Base-by-base conservation (phyloP, 2,797 vertebrate genomes). In the Epinephelus malabaricus region DNA sequence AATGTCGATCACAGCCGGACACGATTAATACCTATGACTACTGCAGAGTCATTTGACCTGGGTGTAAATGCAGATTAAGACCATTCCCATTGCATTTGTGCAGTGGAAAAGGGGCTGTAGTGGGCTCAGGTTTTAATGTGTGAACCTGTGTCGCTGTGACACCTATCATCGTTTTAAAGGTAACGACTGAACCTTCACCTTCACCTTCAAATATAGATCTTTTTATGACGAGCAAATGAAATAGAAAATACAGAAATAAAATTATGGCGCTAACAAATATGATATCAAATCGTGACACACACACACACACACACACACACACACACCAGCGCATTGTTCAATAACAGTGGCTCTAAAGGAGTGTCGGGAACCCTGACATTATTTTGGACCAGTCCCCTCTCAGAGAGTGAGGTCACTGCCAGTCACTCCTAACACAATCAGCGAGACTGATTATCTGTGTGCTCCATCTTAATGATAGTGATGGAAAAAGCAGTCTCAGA, bases 341-440 rank as follows among this genome's bases (percentile, higher is more conserved):
- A 54, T 45, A 2, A 10, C 0, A 6, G 10, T 8, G 12, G 21
- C 15, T 79, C 56, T 73, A 8, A 73, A 53, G 2, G 5, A 69
- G n/a, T 13, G 34, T 54, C 0, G 5, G 55, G 56, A 77, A 75
- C 73, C 69, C 73, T 70, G 34, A 14, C 14, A 38, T 74, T 69
- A 75, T 79, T 86, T 79, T 73, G 65, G 72, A 69, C 13, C 63
- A 71, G 59, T 79, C 68, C 40, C 74, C 49, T 78, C 40, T 49
- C 4, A 49, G 47, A 73, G 66, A 65, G 23, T 70, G 71, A 85
- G 77, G 81, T 83, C 84, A 79, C 66, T 83, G 82, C 62, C 88
- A 85, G 82, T 81, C 80, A 85, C 74, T 76, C 45, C 73, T 88
- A 90, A 91, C 72, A 63, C 70, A 88, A 92, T 91, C 76, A 86